Evolutionary conservation across 2,113 vertebrate species (phyloP).

Genomic region (Corythaeola cristata): DNA sequence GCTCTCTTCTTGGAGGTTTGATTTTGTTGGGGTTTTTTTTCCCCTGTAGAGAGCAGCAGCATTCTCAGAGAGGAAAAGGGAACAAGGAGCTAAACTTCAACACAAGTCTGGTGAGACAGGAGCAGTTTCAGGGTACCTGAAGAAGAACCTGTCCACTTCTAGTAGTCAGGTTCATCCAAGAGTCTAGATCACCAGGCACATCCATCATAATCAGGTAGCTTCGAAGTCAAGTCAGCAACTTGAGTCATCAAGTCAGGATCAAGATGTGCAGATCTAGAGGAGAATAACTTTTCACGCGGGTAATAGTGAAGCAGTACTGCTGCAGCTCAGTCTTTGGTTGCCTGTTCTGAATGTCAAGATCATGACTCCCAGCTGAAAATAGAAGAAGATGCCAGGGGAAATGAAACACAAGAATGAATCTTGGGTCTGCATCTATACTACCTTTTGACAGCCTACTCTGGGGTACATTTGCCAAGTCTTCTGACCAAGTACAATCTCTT

Average conservation of each 20-base stretch:
- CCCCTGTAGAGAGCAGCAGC: background rate
- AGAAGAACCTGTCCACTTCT: background rate
- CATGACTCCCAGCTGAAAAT: background rate
- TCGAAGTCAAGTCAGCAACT: background rate
- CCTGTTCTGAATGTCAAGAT: background rate
- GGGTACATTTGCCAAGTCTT: background rate
- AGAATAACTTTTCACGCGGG: background rate
- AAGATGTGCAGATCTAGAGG: background rate
- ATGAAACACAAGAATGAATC: background rate
- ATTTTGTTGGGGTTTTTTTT: no score
- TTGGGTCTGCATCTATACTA: background rate
- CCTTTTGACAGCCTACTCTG: background rate
- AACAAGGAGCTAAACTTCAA: background rate
- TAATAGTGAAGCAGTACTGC: background rate
- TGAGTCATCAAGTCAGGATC: background rate
- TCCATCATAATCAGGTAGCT: background rate
- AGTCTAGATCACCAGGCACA: accelerated
- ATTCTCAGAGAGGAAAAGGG: background rate
- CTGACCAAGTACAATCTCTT: background rate
- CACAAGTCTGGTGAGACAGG: background rate
- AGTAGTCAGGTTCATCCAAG: background rate
- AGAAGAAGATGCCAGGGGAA: background rate
- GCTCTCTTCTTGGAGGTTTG: background rate
- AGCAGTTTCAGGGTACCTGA: no score
- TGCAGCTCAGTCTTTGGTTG: background rate